Conservation (phyloP, 2,797 vertebrate genomes). For the Lacerta viridis region DNA sequence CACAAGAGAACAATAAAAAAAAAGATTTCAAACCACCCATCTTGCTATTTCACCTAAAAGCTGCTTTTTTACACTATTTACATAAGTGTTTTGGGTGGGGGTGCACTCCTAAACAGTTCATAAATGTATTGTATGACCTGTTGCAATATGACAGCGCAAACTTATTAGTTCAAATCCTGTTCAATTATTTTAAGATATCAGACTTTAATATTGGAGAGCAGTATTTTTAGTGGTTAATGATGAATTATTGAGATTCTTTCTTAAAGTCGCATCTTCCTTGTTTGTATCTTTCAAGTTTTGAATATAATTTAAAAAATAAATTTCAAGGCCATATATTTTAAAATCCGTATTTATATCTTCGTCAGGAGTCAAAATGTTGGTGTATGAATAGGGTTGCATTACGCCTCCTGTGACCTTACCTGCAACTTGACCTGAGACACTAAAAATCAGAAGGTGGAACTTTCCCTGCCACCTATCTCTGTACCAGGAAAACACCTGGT, state of each 20-base stretch:
- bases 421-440: not conserved
- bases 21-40: not conserved
- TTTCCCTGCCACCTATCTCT: not conserved
- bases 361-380: not conserved
- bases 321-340: not conserved
- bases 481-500: not conserved
- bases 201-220: not conserved
- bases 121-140: not conserved
- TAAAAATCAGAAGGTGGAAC: not conserved
- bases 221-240: not conserved
- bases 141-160: not conserved
- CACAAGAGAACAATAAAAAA: slow-evolving; percentile 29
- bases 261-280: not conserved
- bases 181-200: not conserved
- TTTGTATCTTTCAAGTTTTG: not conserved
- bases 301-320: not conserved
- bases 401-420: not conserved
- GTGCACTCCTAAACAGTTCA: not conserved
- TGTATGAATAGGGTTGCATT: not conserved
- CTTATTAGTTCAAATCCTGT: slow-evolving; percentile 4
- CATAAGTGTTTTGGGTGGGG: not conserved
- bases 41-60: not conserved
- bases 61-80: not conserved
- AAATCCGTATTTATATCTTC: not conserved
- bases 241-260: not conserved